These are phyloP conservation scores for Physocephala rufipes DNA, from an alignment of 2,888 invertebrate genomes.

Conservation along the genomic window DNA sequence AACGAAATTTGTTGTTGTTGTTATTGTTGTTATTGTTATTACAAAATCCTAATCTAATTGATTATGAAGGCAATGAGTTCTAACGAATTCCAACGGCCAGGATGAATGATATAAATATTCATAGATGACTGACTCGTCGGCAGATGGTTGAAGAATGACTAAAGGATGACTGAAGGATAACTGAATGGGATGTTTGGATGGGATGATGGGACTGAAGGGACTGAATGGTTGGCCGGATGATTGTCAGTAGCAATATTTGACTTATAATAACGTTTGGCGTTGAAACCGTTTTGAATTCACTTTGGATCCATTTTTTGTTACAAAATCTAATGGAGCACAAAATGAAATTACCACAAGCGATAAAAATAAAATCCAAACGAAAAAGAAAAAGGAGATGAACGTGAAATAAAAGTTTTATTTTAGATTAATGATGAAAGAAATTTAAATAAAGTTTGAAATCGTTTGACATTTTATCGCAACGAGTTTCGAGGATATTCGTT, in stretches of 20 bases:
- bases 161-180: constrained; percentile 5
- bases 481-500: no score
- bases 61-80: constrained; percentile 21
- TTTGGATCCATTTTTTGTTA: constrained; percentile 30
- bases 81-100: neutral
- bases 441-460: no score
- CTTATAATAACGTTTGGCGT: constrained; percentile 27
- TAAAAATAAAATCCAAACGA: constrained; percentile 14
- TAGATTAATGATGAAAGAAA: no score
- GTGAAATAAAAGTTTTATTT: neutral
- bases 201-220: no score
- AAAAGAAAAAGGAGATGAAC: neutral
- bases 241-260: neutral
- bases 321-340: constrained; percentile 37
- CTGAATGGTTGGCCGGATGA: no score
- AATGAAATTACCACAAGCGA: constrained; percentile 38
- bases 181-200: no score
- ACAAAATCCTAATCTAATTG: constrained; percentile 40
- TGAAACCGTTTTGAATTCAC: constrained; percentile 36
- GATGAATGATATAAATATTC: no score
- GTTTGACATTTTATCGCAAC: no score
- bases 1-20: no score
- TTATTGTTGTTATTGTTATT: no score
- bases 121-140: neutral
- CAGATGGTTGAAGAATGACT: neutral